Base-by-base conservation (phyloP, 2,888 invertebrate genomes). In the Agrilus biguttatus region DNA sequence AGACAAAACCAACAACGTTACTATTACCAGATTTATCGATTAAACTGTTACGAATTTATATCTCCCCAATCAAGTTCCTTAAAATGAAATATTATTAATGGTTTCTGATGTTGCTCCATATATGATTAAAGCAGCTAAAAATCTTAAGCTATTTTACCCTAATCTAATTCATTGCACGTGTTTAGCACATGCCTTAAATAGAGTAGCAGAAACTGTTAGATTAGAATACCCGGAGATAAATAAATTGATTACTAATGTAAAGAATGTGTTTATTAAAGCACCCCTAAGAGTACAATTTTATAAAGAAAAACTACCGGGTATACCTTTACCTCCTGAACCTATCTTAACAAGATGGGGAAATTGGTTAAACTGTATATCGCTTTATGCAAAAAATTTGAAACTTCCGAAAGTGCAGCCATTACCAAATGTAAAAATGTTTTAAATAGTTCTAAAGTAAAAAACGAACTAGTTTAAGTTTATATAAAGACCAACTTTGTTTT, bases 191-290 rank as follows among this genome's bases (percentile, higher is more conserved):
- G 56, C 46, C 21, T 17, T 60, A 3, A 51, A 59, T 43, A 39
- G 52, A 41, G 52, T 59, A 13, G 52, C 51, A n/a, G 57, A 61
- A 50, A 41, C 47, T 36, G 47, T 59, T 28, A 38, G 57, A 42
- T 19, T 36, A 8, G 37, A 49, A 42, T 57, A 46, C 51, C 41
- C 46, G 37, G 36, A 47, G 8, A 52, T 55, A 13, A 50, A 58
- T 46, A 45, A 43, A 14, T 49, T 60, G 13, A 52, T 59, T 35
- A 44, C 46, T 12, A 40, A 21, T 33, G 39, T 49, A 13, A 55
- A 59, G 46, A 55, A 58, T 41, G 45, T 59, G 32, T 59, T 61
- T 48, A 37, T 51, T n/a, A 60, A 60, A 46, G 48, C 54, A 10
- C 54, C 56, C 4, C 37, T 39, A 5, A 36, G 54, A 38, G 47